phyloP scores from a whole-genome alignment of 2,888 invertebrate genomes.

The Yponomeuta malinellus region DNA sequence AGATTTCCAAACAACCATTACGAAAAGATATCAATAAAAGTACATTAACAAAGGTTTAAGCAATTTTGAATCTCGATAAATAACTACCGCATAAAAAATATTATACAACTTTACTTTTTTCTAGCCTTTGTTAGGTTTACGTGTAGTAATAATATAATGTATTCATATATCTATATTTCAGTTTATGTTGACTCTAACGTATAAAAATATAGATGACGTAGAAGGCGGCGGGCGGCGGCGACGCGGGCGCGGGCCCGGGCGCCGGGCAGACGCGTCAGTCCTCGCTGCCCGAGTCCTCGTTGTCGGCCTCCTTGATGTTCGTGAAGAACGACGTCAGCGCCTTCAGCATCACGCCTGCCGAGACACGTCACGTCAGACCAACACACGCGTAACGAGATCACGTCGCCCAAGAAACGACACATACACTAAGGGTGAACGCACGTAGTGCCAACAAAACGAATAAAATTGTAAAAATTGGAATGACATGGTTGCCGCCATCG shows the following conservation, averaged over 20 bases:
- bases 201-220: conserved; percentile 52
- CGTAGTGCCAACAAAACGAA: too few relatives aligned
- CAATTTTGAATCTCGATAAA: conserved; percentile 43
- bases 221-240: conserved; percentile 25
- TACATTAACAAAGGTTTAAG: conserved; percentile 23
- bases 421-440: too few relatives aligned
- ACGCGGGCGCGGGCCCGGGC: conserved; percentile 32
- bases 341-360: conserved; percentile 80
- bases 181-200: conserved; percentile 45
- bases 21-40: conserved; percentile 24
- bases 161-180: conserved; percentile 40
- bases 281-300: conserved; percentile 74
- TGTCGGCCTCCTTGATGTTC: conserved; percentile 80
- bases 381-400: too few relatives aligned
- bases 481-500: too few relatives aligned
- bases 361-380: too few relatives aligned
- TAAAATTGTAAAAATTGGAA: too few relatives aligned
- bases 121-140: conserved; percentile 44
- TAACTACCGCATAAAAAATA: conserved; percentile 52
- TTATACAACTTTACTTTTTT: conserved; percentile 46
- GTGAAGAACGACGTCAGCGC: conserved; percentile 85
- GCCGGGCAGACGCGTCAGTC: conserved; percentile 54
- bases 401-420: too few relatives aligned
- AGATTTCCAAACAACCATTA: conserved; percentile 4
- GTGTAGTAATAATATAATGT: conserved; percentile 41